These are phyloP conservation scores for Gobio gobio DNA, from an alignment of 2,113 vertebrate species.

Conservation along the genomic window DNA sequence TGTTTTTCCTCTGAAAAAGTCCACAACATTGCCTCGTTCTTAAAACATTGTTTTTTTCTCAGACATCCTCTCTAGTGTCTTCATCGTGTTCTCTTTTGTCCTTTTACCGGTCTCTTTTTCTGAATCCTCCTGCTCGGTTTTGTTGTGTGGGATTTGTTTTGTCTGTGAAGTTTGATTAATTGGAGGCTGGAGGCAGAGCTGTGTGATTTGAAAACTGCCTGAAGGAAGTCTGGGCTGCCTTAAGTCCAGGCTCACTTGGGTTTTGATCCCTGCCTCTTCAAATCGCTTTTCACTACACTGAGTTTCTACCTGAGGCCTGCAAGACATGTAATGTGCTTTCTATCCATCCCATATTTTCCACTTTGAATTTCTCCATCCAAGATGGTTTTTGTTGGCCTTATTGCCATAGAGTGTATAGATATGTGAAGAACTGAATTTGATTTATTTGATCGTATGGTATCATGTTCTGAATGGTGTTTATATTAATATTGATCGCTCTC, in stretches of 20 bases:
- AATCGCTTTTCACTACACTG: constrained; percentile 1
- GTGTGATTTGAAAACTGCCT: constrained; percentile 4
- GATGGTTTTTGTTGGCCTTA: background rate
- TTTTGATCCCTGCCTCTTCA: background rate
- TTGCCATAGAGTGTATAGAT: background rate
- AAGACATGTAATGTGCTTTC: background rate
- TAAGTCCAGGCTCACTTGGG: constrained; percentile 18
- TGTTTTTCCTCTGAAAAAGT: background rate
- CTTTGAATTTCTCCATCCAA: background rate
- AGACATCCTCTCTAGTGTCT: background rate
- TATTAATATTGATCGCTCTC: constrained; percentile 9
- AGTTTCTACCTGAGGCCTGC: background rate
- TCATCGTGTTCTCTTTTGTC: background rate
- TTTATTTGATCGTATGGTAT: constrained; percentile 3
- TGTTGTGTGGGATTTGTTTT: constrained; percentile 12
- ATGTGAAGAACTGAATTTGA: background rate
- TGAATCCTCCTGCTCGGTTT: background rate
- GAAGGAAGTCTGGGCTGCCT: background rate
- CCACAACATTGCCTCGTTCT: background rate
- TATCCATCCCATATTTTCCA: constrained; percentile 1
- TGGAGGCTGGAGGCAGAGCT: background rate
- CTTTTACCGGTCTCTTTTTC: background rate
- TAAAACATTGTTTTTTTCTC: background rate
- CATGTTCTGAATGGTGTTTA: background rate
- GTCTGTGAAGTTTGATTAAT: background rate